Evolutionary conservation across 2,888 invertebrate species (phyloP).

Genomic region (Chironomus riparius): DNA sequence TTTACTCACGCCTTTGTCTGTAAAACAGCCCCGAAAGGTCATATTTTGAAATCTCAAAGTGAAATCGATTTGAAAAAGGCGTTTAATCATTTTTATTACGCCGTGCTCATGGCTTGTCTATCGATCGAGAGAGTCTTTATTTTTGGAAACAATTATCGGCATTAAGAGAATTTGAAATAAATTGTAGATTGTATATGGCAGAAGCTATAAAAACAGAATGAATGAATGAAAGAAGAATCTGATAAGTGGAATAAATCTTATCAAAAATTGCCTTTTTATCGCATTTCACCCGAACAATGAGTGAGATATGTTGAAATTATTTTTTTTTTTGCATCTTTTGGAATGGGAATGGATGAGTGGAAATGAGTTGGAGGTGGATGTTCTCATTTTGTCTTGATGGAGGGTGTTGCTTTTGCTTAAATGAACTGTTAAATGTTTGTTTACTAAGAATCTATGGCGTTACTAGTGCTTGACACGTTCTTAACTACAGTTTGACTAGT

Average conservation of each 20-base stretch:
- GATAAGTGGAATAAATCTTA: slow-evolving; percentile 6
- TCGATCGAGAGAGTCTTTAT: background rate
- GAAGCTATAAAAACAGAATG: background rate
- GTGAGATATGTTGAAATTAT: too few species aligned
- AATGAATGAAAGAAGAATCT: background rate
- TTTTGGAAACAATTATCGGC: background rate
- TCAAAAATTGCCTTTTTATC: slow-evolving; percentile 12
- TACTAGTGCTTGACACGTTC: too few species aligned
- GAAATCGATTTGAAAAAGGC: background rate
- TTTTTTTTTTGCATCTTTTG: too few species aligned
- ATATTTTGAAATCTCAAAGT: background rate
- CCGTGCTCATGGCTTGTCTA: background rate
- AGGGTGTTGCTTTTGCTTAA: too few species aligned
- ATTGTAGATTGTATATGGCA: background rate
- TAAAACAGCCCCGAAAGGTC: background rate
- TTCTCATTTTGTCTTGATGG: too few species aligned
- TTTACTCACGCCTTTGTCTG: background rate
- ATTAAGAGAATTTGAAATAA: background rate
- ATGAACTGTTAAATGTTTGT: too few species aligned
- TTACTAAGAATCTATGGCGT: too few species aligned
- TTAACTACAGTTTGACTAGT: too few species aligned
- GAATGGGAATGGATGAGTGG: too few species aligned
- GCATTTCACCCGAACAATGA: background rate
- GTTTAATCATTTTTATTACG: background rate
- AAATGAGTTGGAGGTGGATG: too few species aligned